Percentiles rank a stretch among this genome's conserved stretches.
These are phyloP conservation scores for Clupea harengus DNA, from an alignment of 2,113 vertebrate species.

Conservation along the genomic window DNA sequence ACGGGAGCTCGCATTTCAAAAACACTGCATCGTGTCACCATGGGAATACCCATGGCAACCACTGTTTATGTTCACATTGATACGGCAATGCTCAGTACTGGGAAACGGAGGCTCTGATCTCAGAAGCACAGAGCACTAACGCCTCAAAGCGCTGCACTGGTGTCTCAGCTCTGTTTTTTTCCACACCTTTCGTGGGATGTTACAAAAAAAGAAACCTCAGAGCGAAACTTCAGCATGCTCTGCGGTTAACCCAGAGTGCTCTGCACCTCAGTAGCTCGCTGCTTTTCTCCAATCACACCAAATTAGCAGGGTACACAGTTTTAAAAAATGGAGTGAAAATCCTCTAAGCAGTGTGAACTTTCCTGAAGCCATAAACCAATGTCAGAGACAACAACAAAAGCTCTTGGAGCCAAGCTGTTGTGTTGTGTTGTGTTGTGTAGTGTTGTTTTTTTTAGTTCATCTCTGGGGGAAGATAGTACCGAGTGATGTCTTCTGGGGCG, in stretches of 20 bases:
- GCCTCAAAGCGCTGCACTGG: background rate
- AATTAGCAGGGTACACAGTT: background rate
- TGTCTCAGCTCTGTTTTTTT: background rate
- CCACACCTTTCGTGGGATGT: constrained; percentile 10
- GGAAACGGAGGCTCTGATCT: background rate
- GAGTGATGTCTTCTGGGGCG: constrained; percentile 43
- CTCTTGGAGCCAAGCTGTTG: background rate
- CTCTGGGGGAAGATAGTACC: constrained; percentile 21
- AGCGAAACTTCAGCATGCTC: constrained; percentile 6
- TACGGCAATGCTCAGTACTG: background rate
- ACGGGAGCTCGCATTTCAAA: background rate
- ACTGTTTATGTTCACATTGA: background rate
- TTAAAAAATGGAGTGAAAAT: background rate
- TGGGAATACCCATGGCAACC: background rate
- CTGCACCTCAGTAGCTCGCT: background rate
- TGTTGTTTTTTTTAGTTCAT: constrained; percentile 13
- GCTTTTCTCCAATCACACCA: background rate
- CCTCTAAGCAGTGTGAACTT: background rate
- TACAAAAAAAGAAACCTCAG: constrained; percentile 10
- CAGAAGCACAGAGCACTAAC: background rate
- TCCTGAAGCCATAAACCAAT: background rate
- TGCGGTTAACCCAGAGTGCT: background rate
- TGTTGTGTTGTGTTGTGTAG: background rate
- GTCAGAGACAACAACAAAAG: background rate
- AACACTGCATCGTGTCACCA: background rate